Evolutionary conservation across 53 echinoderm and acorn worm species (phyloP).

Genomic region (Glandiceps talaboti): DNA sequence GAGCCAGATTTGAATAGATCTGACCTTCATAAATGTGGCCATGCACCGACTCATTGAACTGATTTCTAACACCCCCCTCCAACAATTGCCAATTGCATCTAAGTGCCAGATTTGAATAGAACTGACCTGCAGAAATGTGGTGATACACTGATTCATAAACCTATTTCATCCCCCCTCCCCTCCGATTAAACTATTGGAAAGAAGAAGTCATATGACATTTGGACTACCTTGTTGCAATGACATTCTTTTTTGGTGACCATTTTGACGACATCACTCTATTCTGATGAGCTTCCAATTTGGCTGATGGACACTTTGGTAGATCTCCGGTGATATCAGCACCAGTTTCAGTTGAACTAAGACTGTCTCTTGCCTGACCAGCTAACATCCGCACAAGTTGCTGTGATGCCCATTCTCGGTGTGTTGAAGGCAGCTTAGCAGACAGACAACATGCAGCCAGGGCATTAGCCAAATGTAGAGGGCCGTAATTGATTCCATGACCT

Average conservation of each 20-base stretch:
- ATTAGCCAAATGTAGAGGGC: slow-evolving; percentile 80
- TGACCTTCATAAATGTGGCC: no score
- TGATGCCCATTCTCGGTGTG: slow-evolving; percentile 92
- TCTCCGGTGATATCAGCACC: slow-evolving; percentile 65
- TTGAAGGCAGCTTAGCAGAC: slow-evolving; percentile 72
- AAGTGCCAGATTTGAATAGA: no score
- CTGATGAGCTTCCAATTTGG: slow-evolving; percentile 69
- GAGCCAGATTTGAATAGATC: no score
- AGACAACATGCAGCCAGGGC: slow-evolving; percentile 91
- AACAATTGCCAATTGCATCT: no score
- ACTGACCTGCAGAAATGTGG: no score
- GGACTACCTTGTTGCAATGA: slow-evolving; percentile 80
- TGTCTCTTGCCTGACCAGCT: slow-evolving; percentile 42
- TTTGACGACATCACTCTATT: slow-evolving; percentile 59
- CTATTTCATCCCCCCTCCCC: no score
- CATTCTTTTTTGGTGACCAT: slow-evolving; percentile 46
- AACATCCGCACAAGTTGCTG: slow-evolving; percentile 91
- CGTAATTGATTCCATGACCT: neutral
- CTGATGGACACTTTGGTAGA: slow-evolving; percentile 47
- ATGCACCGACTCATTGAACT: no score
- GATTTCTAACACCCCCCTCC: no score
- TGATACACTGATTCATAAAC: no score
- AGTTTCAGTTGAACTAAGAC: slow-evolving; percentile 3
- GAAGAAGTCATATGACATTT: no score
- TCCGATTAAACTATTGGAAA: no score